phyloP scores from a whole-genome alignment of 2,113 vertebrate species.

The Melanerpes formicivorus region DNA sequence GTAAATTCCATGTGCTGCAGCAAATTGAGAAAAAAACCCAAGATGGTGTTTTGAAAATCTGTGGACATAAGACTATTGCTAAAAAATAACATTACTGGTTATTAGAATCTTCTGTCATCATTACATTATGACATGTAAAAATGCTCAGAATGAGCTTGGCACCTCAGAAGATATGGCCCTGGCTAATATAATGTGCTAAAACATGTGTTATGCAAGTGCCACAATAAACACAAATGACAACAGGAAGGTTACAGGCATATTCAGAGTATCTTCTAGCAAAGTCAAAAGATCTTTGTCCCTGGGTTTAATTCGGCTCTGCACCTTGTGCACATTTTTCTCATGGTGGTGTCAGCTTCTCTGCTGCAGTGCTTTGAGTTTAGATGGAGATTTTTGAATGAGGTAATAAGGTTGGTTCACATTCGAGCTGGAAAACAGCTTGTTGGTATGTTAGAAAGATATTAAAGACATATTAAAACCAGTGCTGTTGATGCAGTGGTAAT shows the following conservation, averaged over 20 bases:
- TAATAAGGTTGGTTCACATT: background rate
- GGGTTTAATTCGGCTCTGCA: background rate
- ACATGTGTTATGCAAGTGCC: background rate
- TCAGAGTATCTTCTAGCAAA: background rate
- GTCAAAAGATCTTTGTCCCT: background rate
- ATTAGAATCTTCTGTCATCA: background rate
- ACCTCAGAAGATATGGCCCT: background rate
- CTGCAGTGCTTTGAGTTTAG: background rate
- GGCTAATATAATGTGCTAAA: background rate
- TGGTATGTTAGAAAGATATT: background rate
- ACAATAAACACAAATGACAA: background rate
- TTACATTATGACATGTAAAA: background rate
- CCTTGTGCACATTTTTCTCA: background rate
- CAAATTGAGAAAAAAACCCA: background rate
- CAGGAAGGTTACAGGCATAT: background rate
- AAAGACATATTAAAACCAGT: background rate
- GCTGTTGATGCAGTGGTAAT: background rate
- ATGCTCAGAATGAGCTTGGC: background rate
- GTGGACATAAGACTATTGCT: background rate
- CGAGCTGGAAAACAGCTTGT: background rate
- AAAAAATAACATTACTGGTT: background rate
- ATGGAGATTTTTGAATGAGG: background rate
- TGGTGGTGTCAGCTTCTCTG: background rate
- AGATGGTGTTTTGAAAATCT: background rate
- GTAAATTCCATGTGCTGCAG: background rate